Evolutionary conservation across 2,113 vertebrate species (phyloP), one percentile per base, ranked within the genome.

Genomic region (Syngnathus floridae): DNA sequence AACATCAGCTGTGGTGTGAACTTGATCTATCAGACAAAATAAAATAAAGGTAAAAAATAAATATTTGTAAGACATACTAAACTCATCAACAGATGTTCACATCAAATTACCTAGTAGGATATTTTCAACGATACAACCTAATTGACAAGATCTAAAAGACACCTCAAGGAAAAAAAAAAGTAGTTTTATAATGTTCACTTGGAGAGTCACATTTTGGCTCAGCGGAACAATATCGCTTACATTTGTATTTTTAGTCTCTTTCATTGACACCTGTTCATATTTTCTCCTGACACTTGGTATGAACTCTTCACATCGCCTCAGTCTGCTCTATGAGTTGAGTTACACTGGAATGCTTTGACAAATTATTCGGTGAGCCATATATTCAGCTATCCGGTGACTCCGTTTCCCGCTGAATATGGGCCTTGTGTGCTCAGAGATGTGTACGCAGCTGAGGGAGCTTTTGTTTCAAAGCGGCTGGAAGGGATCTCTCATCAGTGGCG

Each of bases 381-480:
- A 70, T 67, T 70, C 72, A 75, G 69, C 71, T 70, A 72, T 74
- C 67, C 73, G 70, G 64, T 76, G 63, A 76, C 70, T 76, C 72
- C 19, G 41, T 77, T 78, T 81, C 62, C 68, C 7, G 55, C 65
- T 82, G 84, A 86, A 84, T 81, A 55, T 62, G 62, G 70, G 62
- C 84, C 83, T 81, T 87, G 81, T 80, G 70, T 83, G 86, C 88
- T 84, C 74, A 70, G 79, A 75, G 81, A 76, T 71, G 37, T n/a
- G 45, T 21, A 70, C 76, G 73, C 81, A 83, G 81, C 78, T 81
- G 78, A 83, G 75, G 48, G 65, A 43, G 72, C 80, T 87, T 70
- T 72, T 70, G 81, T 89, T 89, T 87, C 83, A 90, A 83, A 84
- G 84, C 74, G 72, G 67, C 78, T 82, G 82, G 84, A 89, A 86